Base-by-base conservation (phyloP, 1,140 invertebrate species). In the Melitaea cinxia region DNA sequence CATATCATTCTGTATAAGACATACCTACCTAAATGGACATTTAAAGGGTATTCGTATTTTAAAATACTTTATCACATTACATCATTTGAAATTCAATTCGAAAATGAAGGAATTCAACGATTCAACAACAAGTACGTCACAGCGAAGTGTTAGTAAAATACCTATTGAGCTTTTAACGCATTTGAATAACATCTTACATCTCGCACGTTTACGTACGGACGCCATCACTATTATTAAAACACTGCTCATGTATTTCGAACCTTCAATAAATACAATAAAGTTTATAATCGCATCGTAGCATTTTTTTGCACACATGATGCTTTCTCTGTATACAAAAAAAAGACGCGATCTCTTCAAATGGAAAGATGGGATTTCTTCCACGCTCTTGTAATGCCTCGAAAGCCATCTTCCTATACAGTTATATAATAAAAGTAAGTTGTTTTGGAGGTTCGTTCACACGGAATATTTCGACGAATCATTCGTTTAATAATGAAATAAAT, bases 81-180 rank as follows among this genome's bases (percentile, higher is more conserved):
- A 30, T 9, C 12, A 30, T 30, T 30, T 2, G 1, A 4, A 30
- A 30, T 9, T n/a, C n/a, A n/a, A n/a, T n/a, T n/a, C n/a, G n/a
- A n/a, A n/a, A n/a, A n/a, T n/a, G n/a, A n/a, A n/a, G n/a, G n/a
- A n/a, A 61, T 68, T 58, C 53, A 33, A 21, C 30, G 54, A 52
- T 35, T 56, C 54, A 33, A 58, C 59, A 55, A 49, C 33, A 30
- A 58, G 37, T 35, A 50, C 64, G 57, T 60, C 62, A 71, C 59
- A 65, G 55, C 65, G 56, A 63, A 67, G 60, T 67, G 69, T 63
- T 67, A 55, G 69, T 64, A 71, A 71, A 71, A 47, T 47, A 23
- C 42, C 9, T 47, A 71, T 60, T 58, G 64, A 58, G 56, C 72
- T 73, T 73, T 73, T 65, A 70, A 67, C 57, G 63, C 50, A 65